Conservation (phyloP, 2,113 vertebrate genomes). For the Irena cyanogastra region DNA sequence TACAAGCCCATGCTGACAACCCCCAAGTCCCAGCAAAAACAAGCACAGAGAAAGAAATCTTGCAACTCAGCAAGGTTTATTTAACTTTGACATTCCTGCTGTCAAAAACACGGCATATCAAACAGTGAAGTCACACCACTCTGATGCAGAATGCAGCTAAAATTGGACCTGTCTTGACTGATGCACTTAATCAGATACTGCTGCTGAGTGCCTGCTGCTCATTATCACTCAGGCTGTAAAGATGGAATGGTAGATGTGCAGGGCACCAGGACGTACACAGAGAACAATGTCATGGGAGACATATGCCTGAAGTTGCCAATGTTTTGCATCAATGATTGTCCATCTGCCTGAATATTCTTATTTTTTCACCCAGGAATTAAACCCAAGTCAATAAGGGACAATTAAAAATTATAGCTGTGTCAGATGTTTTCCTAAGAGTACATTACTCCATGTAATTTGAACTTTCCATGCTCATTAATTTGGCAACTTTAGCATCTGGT, state of each 20-base stretch:
- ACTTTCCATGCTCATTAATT: neutral
- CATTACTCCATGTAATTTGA: neutral
- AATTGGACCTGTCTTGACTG: neutral
- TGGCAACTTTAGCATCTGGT: neutral
- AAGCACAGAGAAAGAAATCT: neutral
- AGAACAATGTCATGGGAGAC: rapidly evolving
- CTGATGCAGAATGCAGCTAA: neutral
- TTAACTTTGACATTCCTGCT: neutral
- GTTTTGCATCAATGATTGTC: neutral
- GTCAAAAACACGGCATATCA: neutral
- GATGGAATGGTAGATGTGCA: neutral
- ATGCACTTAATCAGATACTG: neutral
- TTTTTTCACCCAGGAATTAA: neutral
- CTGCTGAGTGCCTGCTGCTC: neutral
- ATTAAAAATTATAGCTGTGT: neutral
- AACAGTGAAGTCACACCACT: neutral
- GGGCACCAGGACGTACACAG: neutral
- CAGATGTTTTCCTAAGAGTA: neutral
- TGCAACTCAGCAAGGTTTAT: neutral
- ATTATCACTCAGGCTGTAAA: neutral
- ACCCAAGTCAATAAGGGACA: neutral
- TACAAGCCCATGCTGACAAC: neutral
- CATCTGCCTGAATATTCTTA: neutral
- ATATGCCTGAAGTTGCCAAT: neutral
- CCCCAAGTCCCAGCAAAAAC: neutral